A percentile compares a stretch with the other conserved stretches of the same genome.
Conservation (phyloP, 2,113 vertebrate species). For the Charina bottae region DNA sequence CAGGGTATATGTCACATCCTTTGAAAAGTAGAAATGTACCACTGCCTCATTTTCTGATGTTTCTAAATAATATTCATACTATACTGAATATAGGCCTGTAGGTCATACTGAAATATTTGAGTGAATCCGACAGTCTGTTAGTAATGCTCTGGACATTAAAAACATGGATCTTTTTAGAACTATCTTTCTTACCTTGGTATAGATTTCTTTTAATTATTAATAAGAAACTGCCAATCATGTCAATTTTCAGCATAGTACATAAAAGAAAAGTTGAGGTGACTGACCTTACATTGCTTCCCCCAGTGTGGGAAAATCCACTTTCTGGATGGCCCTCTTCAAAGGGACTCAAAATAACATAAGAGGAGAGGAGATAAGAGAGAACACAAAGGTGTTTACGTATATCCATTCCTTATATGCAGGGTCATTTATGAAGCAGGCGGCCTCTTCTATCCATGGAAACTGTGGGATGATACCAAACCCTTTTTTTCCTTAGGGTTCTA, state of each 20-base stretch:
- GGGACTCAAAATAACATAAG: background rate
- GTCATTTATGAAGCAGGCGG: background rate
- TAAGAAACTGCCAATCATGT: background rate
- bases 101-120: background rate
- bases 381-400: background rate
- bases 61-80: background rate
- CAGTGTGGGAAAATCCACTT: background rate
- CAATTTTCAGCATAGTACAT: background rate
- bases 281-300: background rate
- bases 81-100: background rate
- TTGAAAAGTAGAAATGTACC: background rate
- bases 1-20: background rate
- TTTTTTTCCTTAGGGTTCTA: background rate
- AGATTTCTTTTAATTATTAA: background rate
- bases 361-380: background rate
- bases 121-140: background rate
- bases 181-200: background rate
- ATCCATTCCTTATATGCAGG: background rate
- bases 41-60: background rate
- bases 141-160: background rate
- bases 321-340: background rate
- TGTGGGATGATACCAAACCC: background rate
- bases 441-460: background rate
- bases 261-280: background rate
- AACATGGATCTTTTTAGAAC: background rate